phyloP scores from a whole-genome alignment of 2,888 invertebrate genomes.

The Dasypolia templi region DNA sequence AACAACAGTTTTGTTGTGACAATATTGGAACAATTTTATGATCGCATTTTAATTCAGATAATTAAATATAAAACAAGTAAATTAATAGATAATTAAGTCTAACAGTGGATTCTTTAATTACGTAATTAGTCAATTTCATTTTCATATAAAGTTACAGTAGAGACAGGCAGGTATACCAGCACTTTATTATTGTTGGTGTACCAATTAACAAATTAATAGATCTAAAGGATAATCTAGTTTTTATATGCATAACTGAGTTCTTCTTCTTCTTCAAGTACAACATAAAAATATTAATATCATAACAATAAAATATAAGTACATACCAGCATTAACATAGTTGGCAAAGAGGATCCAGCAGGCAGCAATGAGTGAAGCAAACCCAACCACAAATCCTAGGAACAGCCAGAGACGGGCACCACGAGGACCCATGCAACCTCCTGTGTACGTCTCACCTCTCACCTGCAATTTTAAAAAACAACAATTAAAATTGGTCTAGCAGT shows the following conservation, averaged over 20 bases:
- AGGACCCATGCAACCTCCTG: conserved; percentile 96
- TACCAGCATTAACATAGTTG: conserved; percentile 93
- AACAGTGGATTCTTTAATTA: background rate
- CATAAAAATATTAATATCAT: background rate
- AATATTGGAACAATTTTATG: background rate
- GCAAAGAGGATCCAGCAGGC: conserved; percentile 99
- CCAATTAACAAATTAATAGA: background rate
- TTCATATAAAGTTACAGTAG: background rate
- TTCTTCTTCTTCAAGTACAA: background rate
- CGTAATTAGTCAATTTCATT: background rate
- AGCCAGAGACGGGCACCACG: conserved; percentile 98
- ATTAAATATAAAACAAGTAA: background rate
- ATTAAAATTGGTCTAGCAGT: background rate
- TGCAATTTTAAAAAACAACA: conserved; percentile 70
- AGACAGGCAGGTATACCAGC: background rate
- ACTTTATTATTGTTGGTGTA: background rate
- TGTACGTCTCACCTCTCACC: conserved; percentile 95
- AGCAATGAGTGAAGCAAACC: conserved; percentile 98
- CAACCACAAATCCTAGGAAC: conserved; percentile 98
- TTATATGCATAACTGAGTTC: background rate
- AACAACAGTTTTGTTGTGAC: background rate
- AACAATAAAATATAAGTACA: conserved; percentile 52
- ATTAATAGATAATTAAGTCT: background rate
- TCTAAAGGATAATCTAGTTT: background rate
- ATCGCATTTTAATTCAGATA: background rate